A percentile compares a stretch with the other conserved stretches of the same genome.
These are phyloP conservation scores for Didymodactylos carnosus DNA, from an alignment of 2,888 invertebrate species.

Conservation along the genomic window DNA sequence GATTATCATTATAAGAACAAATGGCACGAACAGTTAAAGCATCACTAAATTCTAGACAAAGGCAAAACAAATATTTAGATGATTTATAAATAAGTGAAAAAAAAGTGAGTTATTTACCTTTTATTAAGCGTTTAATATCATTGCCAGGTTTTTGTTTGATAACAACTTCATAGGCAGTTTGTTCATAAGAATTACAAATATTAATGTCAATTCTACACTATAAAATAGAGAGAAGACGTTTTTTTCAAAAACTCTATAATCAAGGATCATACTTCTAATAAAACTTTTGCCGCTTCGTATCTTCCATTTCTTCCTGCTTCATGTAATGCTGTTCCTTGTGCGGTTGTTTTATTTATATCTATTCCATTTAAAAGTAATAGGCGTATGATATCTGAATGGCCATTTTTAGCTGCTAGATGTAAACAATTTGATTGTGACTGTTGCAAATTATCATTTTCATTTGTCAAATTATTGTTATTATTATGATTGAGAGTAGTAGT, in stretches of 20 bases:
- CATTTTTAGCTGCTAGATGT: slow-evolving; percentile 34
- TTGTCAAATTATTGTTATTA: background rate
- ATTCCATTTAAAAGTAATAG: slow-evolving; percentile 34
- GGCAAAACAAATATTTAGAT: background rate
- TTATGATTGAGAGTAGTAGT: background rate
- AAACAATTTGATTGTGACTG: slow-evolving; percentile 17
- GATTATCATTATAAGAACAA: slow-evolving; percentile 1
- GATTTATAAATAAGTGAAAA: background rate
- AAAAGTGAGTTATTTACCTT: slow-evolving; percentile 26
- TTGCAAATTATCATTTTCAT: background rate
- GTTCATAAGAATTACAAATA: slow-evolving; percentile 34
- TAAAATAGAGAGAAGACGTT: no score
- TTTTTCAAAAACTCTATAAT: no score
- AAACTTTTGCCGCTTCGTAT: slow-evolving; percentile 34
- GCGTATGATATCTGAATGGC: slow-evolving; percentile 34
- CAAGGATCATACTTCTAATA: slow-evolving; percentile 21
- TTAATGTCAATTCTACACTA: slow-evolving; percentile 36
- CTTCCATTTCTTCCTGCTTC: slow-evolving; percentile 36
- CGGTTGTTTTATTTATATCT: slow-evolving; percentile 34
- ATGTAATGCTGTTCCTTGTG: slow-evolving; percentile 35
- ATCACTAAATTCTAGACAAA: background rate
- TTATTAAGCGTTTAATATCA: slow-evolving; percentile 36
- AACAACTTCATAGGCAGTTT: slow-evolving; percentile 36
- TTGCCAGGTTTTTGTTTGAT: slow-evolving; percentile 34
- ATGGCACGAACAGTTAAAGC: background rate